phyloP scores from a whole-genome alignment of 2,797 vertebrate species.

The Leptoclinus maculatus region DNA sequence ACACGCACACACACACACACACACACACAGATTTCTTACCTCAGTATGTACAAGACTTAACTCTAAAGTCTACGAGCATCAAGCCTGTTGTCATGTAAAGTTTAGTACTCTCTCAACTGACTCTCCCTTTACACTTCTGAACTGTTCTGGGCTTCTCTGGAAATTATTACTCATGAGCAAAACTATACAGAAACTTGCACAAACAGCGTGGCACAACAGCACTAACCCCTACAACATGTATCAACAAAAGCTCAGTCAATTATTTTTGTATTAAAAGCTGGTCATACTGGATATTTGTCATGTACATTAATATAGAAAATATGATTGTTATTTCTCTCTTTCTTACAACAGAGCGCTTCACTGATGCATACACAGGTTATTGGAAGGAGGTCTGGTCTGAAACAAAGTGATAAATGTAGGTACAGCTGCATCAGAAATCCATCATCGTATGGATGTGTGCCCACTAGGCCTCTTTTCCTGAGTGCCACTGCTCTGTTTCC shows the following conservation, averaged over 20 bases:
- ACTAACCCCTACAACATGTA: conserved; percentile 59
- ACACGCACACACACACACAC: conserved; percentile 12
- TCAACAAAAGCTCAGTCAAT: conserved; percentile 53
- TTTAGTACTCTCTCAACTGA: conserved; percentile 56
- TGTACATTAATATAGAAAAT: conserved; percentile 53
- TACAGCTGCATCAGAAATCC: conserved; percentile 46
- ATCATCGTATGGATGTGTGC: conserved; percentile 50
- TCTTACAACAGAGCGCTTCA: conserved; percentile 25
- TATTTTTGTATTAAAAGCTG: conserved; percentile 50
- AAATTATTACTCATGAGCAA: conserved; percentile 71
- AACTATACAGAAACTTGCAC: conserved; percentile 70
- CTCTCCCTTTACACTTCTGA: conserved; percentile 67
- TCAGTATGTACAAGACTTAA: conserved; percentile 75
- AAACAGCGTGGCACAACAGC: conserved; percentile 56
- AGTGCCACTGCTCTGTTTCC: conserved; percentile 25
- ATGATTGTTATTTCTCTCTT: conserved; percentile 18
- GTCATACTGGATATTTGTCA: conserved; percentile 45
- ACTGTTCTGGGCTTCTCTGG: conserved; percentile 66
- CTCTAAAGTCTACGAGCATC: conserved; percentile 47
- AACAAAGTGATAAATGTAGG: conserved; percentile 47
- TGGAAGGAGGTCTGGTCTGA: conserved; percentile 43
- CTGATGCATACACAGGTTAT: conserved; percentile 40
- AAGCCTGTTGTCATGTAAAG: conserved; percentile 62
- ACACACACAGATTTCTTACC: conserved; percentile 59
- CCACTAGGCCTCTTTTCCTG: conserved; percentile 60